Base-by-base conservation (phyloP, 64 coral and sea anemone species). In the Montipora foliosa region DNA sequence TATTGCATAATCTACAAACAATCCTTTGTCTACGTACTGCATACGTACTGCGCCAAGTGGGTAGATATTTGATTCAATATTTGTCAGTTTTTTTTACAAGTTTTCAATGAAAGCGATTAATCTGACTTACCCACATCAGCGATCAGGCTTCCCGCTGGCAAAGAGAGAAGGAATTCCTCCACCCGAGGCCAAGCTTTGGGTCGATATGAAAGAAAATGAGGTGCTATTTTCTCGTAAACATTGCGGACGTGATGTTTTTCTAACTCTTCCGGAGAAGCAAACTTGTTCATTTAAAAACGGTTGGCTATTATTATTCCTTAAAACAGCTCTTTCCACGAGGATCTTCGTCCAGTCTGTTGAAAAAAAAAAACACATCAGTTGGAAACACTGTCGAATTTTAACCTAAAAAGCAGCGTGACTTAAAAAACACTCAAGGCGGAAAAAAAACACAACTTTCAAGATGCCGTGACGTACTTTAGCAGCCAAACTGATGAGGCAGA, bases 181-280 rank as follows among this genome's bases (percentile, higher is more conserved):
- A 98, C 96, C 21, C 82, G 90, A 16, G 96, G 96, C 96, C 96
- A 98, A 12, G 96, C 85, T 89, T 98, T 98, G 47, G 92, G 94
- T 5, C 82, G 71, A 15, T 89, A 89, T 44, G 88, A 76, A 21
- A 74, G 58, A 44, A 98, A 98, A 61, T 93, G 78, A 46, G 96
- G 96, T 3, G 96, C 96, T 13, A 98, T 98, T 49, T 95, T 87
- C 46, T 98, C 77, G 64, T 98, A 98, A 11, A 95, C 93, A 44
- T 98, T 58, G 13, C 70, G 96, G 50, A 98, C 96, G 20, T 82
- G 94, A 49, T 75, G 21, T 82, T 88, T 95, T 72, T 98, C 96
- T 16, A 98, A 78, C n/a, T 94, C 96, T 60, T 98, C 93, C 8
- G 96, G 83, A 4, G 89, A 57, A 75, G 93, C 52, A 92, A 94